These are phyloP conservation scores for Gnathonemus echidnorhynchus DNA, from an alignment of 2,113 vertebrate genomes.

Conservation along the genomic window DNA sequence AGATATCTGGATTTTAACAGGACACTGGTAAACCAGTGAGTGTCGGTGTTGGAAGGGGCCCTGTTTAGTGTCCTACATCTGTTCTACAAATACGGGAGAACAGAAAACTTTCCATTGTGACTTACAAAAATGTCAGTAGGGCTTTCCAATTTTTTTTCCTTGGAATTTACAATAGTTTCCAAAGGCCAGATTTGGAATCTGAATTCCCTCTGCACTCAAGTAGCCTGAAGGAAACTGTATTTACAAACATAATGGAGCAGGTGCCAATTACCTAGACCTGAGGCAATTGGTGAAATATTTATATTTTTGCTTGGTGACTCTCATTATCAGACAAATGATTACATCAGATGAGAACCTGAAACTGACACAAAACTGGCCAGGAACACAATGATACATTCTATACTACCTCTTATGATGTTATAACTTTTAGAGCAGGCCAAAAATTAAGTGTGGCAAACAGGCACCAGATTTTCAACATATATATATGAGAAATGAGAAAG, in stretches of 20 bases:
- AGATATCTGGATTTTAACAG: neutral
- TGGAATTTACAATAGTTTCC: neutral
- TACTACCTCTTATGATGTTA: neutral
- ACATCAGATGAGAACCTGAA: neutral
- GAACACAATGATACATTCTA: neutral
- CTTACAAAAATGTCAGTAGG: neutral
- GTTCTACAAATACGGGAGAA: neutral
- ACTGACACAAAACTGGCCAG: neutral
- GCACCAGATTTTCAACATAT: neutral
- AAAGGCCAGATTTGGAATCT: neutral
- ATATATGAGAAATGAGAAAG: neutral
- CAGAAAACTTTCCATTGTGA: neutral
- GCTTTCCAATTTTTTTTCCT: neutral
- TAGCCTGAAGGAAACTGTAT: neutral
- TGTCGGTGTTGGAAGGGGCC: neutral
- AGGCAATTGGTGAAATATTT: neutral
- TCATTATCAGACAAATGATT: neutral
- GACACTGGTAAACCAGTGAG: neutral
- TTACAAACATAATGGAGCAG: neutral
- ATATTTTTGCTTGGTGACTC: neutral
- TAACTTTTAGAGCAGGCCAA: neutral
- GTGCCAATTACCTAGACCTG: neutral
- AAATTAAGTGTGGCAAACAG: neutral
- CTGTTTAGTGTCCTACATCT: neutral
- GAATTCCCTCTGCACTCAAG: neutral